Percentiles rank a stretch among this genome's conserved stretches.
Evolutionary conservation across 2,113 vertebrate species (phyloP).

Genomic region (Halichoeres trimaculatus): DNA sequence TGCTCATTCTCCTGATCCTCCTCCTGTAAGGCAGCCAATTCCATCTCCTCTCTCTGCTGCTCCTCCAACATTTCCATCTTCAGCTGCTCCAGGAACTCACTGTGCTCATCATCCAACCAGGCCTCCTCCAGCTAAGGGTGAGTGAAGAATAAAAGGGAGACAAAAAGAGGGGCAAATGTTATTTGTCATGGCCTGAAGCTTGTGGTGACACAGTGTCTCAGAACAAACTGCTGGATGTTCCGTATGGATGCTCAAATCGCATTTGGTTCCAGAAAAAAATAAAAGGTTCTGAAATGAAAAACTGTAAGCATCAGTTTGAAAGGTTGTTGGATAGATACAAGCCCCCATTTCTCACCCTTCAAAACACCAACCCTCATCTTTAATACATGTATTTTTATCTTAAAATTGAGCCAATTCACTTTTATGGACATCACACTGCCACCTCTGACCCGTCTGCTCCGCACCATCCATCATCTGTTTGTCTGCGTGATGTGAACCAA

Average conservation of each 20-base stretch:
- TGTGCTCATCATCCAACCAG: conserved; percentile 98
- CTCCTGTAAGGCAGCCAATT: conserved; percentile 84
- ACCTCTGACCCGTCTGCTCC: conserved; percentile 63
- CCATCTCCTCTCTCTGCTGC: conserved; percentile 89
- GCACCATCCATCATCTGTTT: conserved; percentile 71
- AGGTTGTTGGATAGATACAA: conserved; percentile 4
- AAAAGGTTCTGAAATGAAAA: conserved; percentile 37
- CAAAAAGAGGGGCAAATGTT: not conserved
- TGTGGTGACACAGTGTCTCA: conserved; percentile 33
- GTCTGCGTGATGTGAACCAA: conserved; percentile 61
- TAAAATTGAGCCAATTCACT: conserved; percentile 52
- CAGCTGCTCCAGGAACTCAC: conserved; percentile 96
- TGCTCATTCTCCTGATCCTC: conserved; percentile 86
- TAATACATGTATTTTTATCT: conserved; percentile 44
- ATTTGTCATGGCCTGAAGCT: conserved; percentile 45
- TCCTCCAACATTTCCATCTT: conserved; percentile 96
- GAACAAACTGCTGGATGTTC: conserved; percentile 49
- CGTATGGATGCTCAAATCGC: conserved; percentile 41
- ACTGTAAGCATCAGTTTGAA: not conserved
- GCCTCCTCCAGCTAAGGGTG: conserved; percentile 91
- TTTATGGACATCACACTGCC: conserved; percentile 32
- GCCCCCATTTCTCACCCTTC: conserved; percentile 5
- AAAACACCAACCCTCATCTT: conserved; percentile 32
- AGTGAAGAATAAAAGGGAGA: conserved; percentile 11
- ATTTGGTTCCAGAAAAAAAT: conserved; percentile 19